Conservation (phyloP, 2,113 vertebrate genomes). For the Lepisosteus osseus region DNA sequence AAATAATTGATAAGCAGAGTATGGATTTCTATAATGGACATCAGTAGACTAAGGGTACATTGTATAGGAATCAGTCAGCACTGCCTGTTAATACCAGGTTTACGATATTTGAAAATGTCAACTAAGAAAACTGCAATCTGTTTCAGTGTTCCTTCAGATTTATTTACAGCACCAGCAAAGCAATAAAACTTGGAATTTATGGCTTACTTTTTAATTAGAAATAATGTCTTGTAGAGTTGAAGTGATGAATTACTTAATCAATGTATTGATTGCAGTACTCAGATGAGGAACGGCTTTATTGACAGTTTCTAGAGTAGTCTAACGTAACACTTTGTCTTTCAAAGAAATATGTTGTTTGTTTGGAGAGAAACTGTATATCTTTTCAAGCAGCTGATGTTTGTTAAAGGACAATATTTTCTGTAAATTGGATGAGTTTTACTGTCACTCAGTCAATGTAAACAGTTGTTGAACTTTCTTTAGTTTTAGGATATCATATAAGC, state of each 20-base stretch:
- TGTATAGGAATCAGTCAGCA: too few relatives aligned
- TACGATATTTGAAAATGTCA: slow-evolving; percentile 41
- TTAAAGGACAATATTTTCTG: slow-evolving; percentile 30
- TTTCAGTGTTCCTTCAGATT: slow-evolving; percentile 65
- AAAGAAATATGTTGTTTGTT: slow-evolving; percentile 53
- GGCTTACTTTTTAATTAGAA: slow-evolving; percentile 87
- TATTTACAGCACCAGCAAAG: slow-evolving; percentile 75
- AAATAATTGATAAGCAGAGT: too few relatives aligned
- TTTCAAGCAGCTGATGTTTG: slow-evolving; percentile 32
- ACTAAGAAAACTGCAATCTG: slow-evolving; percentile 44
- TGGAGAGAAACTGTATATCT: slow-evolving; percentile 35
- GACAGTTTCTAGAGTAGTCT: slow-evolving; percentile 51
- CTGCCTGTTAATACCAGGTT: slow-evolving; percentile 12
- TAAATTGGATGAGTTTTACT: slow-evolving; percentile 35
- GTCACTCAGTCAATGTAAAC: slow-evolving; percentile 38
- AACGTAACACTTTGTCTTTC: slow-evolving; percentile 60
- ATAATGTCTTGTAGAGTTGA: slow-evolving; percentile 77
- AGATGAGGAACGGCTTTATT: slow-evolving; percentile 56
- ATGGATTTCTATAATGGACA: too few relatives aligned
- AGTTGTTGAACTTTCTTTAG: slow-evolving; percentile 36
- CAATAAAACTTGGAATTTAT: slow-evolving; percentile 78
- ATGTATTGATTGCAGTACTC: slow-evolving; percentile 58
- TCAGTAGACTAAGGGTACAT: too few relatives aligned
- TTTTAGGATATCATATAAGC: too few relatives aligned
- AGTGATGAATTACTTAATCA: slow-evolving; percentile 76